Conservation (phyloP, 1,140 invertebrate species). For the Procambarus clarkii region DNA sequence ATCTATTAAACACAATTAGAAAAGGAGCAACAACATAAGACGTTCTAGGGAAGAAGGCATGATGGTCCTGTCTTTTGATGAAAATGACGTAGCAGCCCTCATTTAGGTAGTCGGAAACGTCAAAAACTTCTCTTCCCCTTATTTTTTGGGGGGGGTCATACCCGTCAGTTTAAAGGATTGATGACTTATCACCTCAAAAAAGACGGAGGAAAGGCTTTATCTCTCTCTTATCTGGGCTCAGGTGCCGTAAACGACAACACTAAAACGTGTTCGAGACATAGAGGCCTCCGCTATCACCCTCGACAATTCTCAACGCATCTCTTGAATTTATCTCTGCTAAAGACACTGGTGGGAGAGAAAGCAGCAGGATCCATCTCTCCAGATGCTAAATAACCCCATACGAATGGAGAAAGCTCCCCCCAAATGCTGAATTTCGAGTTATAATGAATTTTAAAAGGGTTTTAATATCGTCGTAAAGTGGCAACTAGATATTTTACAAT, state of each 20-base stretch:
- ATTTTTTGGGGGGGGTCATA: neutral
- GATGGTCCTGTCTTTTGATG: too few species aligned
- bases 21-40: too few species aligned
- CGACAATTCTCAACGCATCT: neutral
- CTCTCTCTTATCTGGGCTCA: conserved; percentile 32
- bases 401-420: conserved; percentile 23
- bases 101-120: neutral
- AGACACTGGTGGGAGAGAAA: neutral
- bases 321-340: too few species aligned
- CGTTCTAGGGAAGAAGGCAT: too few species aligned
- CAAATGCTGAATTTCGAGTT: conserved; percentile 51
- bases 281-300: conserved; percentile 7
- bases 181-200: conserved; percentile 23
- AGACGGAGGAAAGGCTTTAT: conserved; percentile 30
- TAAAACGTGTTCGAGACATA: conserved; percentile 56
- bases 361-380: neutral
- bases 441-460: conserved; percentile 69
- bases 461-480: conserved; percentile 71
- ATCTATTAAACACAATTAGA: too few species aligned
- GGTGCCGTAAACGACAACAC: conserved; percentile 63
- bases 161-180: conserved; percentile 11
- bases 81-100: neutral
- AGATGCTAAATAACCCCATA: neutral
- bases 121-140: neutral
- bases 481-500: conserved; percentile 69